These are phyloP conservation scores for Diachasma alloeum DNA, from an alignment of 1,140 invertebrate genomes.

Conservation along the genomic window DNA sequence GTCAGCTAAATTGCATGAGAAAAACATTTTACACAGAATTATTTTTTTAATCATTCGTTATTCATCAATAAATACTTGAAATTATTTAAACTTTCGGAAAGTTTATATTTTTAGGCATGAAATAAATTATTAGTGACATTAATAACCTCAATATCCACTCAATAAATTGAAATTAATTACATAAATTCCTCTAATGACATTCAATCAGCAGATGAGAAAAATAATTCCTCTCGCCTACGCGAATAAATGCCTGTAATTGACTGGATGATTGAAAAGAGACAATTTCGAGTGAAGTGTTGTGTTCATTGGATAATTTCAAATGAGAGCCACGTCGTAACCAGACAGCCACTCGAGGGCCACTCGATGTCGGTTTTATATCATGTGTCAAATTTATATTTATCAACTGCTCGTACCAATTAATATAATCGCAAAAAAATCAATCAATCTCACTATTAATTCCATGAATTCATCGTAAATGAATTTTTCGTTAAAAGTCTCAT, in stretches of 20 bases:
- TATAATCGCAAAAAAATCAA: slow-evolving; percentile 16
- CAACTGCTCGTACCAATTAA: neutral
- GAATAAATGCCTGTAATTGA: neutral
- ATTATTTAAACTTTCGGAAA: too few relatives aligned
- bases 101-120: too few relatives aligned
- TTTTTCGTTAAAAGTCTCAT: neutral
- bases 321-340: slow-evolving; percentile 8
- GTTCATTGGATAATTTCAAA: slow-evolving; percentile 23
- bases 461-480: neutral
- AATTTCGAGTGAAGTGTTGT: neutral
- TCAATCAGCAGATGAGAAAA: neutral
- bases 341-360: slow-evolving; percentile 26
- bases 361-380: slow-evolving; percentile 21
- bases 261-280: slow-evolving; percentile 2
- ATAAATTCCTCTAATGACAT: neutral
- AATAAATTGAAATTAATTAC: neutral
- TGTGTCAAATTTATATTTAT: neutral
- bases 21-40: too few relatives aligned
- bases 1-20: too few relatives aligned
- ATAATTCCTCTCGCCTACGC: neutral
- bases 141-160: too few relatives aligned
- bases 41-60: too few relatives aligned
- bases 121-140: too few relatives aligned
- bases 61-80: too few relatives aligned
- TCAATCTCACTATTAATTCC: neutral